Evolutionary conservation across 2,113 vertebrate genomes (phyloP).

Genomic region (Gymnarchus niloticus): DNA sequence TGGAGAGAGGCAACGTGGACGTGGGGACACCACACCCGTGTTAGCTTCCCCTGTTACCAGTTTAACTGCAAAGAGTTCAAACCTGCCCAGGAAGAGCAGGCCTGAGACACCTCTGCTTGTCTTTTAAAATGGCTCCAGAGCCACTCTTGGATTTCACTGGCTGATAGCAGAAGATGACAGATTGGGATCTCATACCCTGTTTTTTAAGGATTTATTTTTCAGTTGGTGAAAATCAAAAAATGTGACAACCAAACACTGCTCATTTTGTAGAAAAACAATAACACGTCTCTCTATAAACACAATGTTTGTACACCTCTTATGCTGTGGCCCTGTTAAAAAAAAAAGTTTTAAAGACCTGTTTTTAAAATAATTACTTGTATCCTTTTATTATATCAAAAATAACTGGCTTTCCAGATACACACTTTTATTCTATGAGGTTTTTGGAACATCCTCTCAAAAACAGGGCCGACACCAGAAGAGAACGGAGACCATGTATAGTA

Average conservation of each 20-base stretch:
- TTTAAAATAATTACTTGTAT: not conserved
- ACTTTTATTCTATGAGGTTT: not conserved
- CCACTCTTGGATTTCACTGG: not conserved
- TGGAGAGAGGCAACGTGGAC: constrained; percentile 51
- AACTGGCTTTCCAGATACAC: not conserved
- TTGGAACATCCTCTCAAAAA: not conserved
- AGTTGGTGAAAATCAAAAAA: too few species aligned
- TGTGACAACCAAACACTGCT: too few species aligned
- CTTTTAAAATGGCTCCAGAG: not conserved
- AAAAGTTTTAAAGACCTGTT: not conserved
- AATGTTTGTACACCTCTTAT: too few species aligned
- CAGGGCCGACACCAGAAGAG: too few species aligned
- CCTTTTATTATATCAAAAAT: too few species aligned
- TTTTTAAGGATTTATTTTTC: not conserved
- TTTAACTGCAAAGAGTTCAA: not conserved
- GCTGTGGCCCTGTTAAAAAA: too few species aligned
- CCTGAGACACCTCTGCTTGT: not conserved
- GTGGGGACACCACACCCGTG: not conserved
- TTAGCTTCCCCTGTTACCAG: not conserved
- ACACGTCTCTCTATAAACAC: too few species aligned
- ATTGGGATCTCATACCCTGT: not conserved
- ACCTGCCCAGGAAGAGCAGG: not conserved
- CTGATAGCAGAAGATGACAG: not conserved
- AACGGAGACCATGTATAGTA: not conserved
- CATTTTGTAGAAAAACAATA: too few species aligned